Evolutionary conservation across 2,113 vertebrate genomes (phyloP), one percentile per base, ranked within the genome.

Genomic region (Phaethornis superciliosus): DNA sequence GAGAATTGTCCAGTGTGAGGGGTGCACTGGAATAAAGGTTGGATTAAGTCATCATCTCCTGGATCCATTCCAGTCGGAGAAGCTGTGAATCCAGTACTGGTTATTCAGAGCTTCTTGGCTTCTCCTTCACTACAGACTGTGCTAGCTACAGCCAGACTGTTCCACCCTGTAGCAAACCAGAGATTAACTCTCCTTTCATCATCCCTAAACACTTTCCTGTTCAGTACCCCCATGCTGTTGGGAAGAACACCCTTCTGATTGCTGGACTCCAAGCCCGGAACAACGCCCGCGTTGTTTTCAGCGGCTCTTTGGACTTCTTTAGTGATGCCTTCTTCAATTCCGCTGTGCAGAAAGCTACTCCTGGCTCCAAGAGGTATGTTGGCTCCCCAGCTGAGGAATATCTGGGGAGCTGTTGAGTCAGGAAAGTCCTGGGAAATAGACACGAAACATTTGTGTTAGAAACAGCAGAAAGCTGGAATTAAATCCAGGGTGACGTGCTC

Each of bases 201-300:
- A 5, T 7, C 10, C 63, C 26, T 12, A 2, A 46, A 37, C 1
- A 0, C 0, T 0, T 71, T 76, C 32, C 32, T 21, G 33, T 7
- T 1, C 93, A 99, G 99, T 99, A 99, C 64, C 99, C 99, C 0
- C 99, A 99, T 1, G 99, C 99, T 0, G 99, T 99, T 14, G 99
- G 99, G 27, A 99, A 98, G 98, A 99, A 99, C 97, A 99, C 99
- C 11, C 98, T 99, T 56, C 98, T 99, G 83, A 99, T 99, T 0
- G 99, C 99, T 0, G 99, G 99, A 9, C 98, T 99, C 18, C 99
- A 99, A 93, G 99, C 99, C 47, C 98, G 99, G 87, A 99, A 99
- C 97, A 99, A 99, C 0, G 99, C 99, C 76, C 98, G 99, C 2
- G 98, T 99, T 23, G 97, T 99, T 93, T 99, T 99, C 97, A 99